A percentile compares a stretch with the other conserved stretches of the same genome.
Conservation (phyloP, 2,888 invertebrate species). For the Eucriotettix oculatus region DNA sequence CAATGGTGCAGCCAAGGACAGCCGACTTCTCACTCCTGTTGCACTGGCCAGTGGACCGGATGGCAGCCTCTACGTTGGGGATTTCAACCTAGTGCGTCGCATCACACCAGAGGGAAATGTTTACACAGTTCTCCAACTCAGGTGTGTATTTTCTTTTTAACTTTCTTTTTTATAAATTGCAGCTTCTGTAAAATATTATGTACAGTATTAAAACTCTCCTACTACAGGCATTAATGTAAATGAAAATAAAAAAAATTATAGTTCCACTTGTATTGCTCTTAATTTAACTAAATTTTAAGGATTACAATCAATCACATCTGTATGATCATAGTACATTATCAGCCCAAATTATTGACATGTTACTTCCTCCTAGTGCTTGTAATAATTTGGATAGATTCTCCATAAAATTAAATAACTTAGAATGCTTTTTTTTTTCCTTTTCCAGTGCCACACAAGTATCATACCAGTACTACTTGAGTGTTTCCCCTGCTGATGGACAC, state of each 20-base stretch:
- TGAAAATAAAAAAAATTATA: not conserved
- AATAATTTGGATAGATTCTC: not conserved
- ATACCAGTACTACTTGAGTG: constrained; percentile 91
- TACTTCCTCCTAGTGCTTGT: not conserved
- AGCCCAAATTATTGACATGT: not conserved
- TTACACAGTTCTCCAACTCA: constrained; percentile 73
- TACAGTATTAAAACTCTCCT: too few relatives aligned
- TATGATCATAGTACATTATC: too few relatives aligned
- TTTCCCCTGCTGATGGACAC: constrained; percentile 90
- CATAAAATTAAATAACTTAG: not conserved
- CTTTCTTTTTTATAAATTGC: too few relatives aligned
- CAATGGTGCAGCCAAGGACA: constrained; percentile 70
- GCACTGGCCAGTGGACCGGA: constrained; percentile 90
- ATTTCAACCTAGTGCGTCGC: constrained; percentile 84
- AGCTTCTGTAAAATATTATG: too few relatives aligned
- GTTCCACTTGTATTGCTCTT: not conserved
- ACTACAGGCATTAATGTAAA: not conserved
- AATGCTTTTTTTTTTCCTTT: constrained; percentile 14
- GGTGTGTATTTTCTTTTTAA: constrained; percentile 28
- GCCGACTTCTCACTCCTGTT: constrained; percentile 79
- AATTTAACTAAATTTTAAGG: too few relatives aligned
- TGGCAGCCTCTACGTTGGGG: constrained; percentile 92
- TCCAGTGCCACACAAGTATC: constrained; percentile 85
- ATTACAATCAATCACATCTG: too few relatives aligned
- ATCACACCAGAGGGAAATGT: constrained; percentile 82